Conservation (phyloP, 2,888 invertebrate genomes). For the Ferrisia virgata region DNA sequence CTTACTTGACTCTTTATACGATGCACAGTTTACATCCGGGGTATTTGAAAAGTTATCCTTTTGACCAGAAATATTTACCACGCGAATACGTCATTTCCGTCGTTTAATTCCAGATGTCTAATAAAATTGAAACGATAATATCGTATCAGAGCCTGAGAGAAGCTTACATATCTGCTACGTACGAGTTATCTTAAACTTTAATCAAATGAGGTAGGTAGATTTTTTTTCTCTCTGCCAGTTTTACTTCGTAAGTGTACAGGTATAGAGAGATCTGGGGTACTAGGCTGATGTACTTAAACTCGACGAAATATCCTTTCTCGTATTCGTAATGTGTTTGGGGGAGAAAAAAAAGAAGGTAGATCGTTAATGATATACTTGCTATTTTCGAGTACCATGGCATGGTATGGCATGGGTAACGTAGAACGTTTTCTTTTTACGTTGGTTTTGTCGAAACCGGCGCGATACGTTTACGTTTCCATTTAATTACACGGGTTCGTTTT, state of each 20-base stretch:
- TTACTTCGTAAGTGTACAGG: too few relatives aligned
- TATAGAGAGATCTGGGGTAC: too few relatives aligned
- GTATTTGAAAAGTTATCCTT: background rate
- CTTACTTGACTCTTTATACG: too few relatives aligned
- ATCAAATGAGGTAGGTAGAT: background rate
- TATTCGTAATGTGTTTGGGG: background rate
- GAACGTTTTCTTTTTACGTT: background rate
- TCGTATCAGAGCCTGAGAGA: background rate
- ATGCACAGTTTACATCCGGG: background rate
- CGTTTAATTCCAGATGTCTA: conserved; percentile 21
- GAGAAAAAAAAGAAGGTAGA: background rate
- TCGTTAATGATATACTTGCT: background rate
- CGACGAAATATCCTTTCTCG: background rate
- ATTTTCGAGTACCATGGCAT: too few relatives aligned
- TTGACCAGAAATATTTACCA: conserved; percentile 1
- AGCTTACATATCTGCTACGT: background rate
- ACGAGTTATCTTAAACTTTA: background rate
- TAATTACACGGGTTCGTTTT: background rate
- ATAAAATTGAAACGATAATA: conserved; percentile 1
- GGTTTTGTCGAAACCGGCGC: background rate
- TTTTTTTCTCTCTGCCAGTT: background rate
- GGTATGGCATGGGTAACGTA: too few relatives aligned
- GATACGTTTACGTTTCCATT: background rate
- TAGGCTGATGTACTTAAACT: background rate
- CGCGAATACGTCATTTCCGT: conserved; percentile 20